Percentiles rank a stretch among this genome's conserved stretches.
Evolutionary conservation across 2,113 vertebrate genomes (phyloP).

Genomic region (Corynorhinus townsendii): DNA sequence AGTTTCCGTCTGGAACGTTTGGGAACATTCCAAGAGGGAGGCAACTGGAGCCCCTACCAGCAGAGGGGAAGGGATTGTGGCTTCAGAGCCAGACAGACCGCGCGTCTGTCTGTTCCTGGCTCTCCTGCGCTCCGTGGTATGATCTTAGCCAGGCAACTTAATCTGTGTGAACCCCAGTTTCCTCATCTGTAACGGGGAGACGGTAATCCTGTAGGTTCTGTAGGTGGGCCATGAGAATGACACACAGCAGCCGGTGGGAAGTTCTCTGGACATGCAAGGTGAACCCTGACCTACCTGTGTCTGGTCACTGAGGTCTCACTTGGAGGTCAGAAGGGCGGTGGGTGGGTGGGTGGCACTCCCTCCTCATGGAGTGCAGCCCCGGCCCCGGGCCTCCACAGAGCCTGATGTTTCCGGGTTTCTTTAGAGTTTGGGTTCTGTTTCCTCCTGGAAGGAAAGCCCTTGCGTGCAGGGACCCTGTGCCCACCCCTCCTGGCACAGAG

Average conservation of each 20-base stretch:
- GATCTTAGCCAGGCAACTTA: not conserved
- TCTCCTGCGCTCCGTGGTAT: not conserved
- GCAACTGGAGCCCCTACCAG: not conserved
- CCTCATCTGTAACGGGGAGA: not conserved
- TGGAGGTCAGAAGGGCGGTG: fast-evolving
- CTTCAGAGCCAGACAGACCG: not conserved
- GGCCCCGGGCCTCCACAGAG: not conserved
- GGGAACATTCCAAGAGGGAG: not conserved
- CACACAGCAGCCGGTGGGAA: fast-evolving
- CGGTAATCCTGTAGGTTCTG: not conserved
- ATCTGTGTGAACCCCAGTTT: not conserved
- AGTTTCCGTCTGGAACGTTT: not conserved
- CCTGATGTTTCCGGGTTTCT: not conserved
- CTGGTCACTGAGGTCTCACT: not conserved
- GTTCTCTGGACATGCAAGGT: not conserved
- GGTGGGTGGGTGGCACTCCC: not conserved
- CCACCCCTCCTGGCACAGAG: no score
- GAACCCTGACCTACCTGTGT: not conserved
- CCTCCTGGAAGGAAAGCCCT: not conserved
- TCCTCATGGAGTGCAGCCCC: fast-evolving
- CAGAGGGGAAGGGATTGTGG: not conserved
- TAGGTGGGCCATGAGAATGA: not conserved
- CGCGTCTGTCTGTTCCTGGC: not conserved
- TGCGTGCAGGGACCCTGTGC: no score
- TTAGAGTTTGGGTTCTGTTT: not conserved